Evolutionary conservation across 92 coral and sea anemone genomes (phyloP).

Genomic region (Meandrina meandrites): DNA sequence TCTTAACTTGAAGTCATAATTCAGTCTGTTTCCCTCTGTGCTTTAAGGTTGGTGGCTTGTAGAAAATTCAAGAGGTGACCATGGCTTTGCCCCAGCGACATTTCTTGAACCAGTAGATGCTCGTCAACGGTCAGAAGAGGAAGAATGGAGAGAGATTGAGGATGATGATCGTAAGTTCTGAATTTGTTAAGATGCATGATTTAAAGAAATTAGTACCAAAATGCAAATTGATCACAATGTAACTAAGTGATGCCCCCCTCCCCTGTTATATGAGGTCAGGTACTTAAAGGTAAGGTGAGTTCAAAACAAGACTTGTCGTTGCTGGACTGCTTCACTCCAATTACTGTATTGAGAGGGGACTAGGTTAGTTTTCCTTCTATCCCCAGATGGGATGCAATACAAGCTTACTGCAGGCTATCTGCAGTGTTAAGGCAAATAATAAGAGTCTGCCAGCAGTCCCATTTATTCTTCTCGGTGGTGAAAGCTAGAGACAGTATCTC

Average conservation of each 20-base stretch:
- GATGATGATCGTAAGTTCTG: slow-evolving; percentile 47
- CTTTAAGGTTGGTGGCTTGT: slow-evolving; percentile 95
- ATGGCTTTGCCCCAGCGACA: slow-evolving; percentile 94
- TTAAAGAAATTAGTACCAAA: neutral
- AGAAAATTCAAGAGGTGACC: slow-evolving; percentile 75
- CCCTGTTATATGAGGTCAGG: neutral
- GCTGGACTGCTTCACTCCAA: no score
- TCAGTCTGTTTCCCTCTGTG: neutral
- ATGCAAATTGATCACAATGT: neutral
- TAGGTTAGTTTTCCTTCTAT: no score
- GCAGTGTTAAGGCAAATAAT: no score
- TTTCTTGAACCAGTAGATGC: slow-evolving; percentile 86
- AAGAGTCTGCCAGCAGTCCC: no score
- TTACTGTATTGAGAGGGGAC: no score
- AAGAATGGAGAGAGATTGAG: slow-evolving; percentile 84
- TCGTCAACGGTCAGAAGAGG: slow-evolving; percentile 53
- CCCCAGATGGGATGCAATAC: no score
- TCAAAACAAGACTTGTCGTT: no score
- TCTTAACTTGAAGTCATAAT: no score
- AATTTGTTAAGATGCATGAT: neutral
- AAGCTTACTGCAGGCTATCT: no score
- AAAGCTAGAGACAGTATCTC: no score
- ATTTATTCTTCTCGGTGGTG: no score
- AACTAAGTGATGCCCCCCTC: neutral
- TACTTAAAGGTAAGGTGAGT: no score